Conservation (phyloP, 2,797 vertebrate genomes). For the Calcarius lapponicus region DNA sequence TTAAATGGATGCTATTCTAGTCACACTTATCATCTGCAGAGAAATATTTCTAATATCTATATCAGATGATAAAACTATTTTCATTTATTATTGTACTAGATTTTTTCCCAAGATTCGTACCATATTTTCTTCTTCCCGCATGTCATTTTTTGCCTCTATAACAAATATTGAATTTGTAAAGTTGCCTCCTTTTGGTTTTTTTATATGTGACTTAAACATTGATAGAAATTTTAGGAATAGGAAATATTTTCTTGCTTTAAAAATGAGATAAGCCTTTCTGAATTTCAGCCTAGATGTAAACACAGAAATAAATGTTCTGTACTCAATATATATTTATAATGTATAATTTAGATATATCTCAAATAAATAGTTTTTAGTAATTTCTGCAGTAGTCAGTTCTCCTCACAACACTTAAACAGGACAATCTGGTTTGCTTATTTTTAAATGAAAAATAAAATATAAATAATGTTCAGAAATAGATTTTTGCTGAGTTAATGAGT, state of each 20-base stretch:
- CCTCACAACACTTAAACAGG: background rate
- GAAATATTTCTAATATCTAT: slow-evolving; percentile 67
- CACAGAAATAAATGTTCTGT: background rate
- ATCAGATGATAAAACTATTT: slow-evolving; percentile 65
- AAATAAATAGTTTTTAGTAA: background rate
- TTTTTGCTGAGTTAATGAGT: slow-evolving; percentile 21
- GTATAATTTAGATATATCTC: background rate
- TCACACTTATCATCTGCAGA: slow-evolving; percentile 54
- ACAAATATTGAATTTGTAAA: slow-evolving; percentile 41
- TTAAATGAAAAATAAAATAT: slow-evolving; percentile 19
- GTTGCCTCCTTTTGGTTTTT: slow-evolving; percentile 22
- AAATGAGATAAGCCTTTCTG: background rate
- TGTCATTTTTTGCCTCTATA: slow-evolving; percentile 34
- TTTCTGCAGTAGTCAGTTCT: background rate
- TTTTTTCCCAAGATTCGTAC: slow-evolving; percentile 43
- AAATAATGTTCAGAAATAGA: slow-evolving; percentile 3
- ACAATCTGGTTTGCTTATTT: background rate
- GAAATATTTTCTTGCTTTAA: slow-evolving; percentile 29
- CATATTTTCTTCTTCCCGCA: slow-evolving; percentile 14
- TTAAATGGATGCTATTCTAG: slow-evolving; percentile 67
- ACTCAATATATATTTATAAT: background rate
- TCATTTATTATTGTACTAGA: slow-evolving; percentile 61
- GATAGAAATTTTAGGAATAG: slow-evolving; percentile 29
- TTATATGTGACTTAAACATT: slow-evolving; percentile 1
- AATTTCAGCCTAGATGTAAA: background rate